Evolutionary conservation across 2,888 invertebrate species (phyloP).

Genomic region (Pegoplata infirma): DNA sequence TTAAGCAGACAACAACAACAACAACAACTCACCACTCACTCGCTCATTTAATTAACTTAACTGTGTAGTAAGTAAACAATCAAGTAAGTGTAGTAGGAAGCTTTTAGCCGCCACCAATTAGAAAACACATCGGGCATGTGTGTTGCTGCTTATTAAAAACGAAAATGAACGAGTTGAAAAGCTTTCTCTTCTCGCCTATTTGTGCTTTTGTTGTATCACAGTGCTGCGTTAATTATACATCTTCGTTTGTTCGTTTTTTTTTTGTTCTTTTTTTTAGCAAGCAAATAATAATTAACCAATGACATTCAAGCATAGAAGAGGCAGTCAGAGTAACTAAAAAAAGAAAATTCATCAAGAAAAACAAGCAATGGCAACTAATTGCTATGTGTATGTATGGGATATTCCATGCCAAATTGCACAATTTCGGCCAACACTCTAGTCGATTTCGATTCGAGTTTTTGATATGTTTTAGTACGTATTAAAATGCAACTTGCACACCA

Average conservation of each 20-base stretch:
- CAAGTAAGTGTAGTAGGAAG: not conserved
- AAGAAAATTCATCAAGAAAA: not conserved
- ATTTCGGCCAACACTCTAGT: too few species aligned
- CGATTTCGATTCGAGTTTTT: too few species aligned
- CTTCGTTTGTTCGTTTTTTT: conserved; percentile 24
- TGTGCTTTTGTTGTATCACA: conserved; percentile 35
- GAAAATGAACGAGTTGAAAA: conserved; percentile 42
- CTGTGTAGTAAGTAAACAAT: not conserved
- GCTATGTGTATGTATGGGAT: too few species aligned
- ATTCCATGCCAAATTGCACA: too few species aligned
- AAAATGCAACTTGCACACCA: too few species aligned
- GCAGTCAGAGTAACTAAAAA: conserved; percentile 15
- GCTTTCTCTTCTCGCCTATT: conserved; percentile 28
- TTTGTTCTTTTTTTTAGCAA: not conserved
- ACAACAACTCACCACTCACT: conserved; percentile 6
- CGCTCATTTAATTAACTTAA: conserved; percentile 9
- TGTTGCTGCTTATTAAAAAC: conserved; percentile 22
- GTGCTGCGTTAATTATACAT: conserved; percentile 48
- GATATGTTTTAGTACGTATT: too few species aligned
- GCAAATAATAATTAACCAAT: conserved; percentile 41
- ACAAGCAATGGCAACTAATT: too few species aligned
- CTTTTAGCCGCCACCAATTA: conserved; percentile 43
- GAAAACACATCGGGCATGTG: conserved; percentile 17
- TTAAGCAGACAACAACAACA: too few species aligned
- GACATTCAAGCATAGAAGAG: conserved; percentile 43